phyloP scores from a whole-genome alignment of 1,140 invertebrate species.

The Ceratosolen solmsi region DNA sequence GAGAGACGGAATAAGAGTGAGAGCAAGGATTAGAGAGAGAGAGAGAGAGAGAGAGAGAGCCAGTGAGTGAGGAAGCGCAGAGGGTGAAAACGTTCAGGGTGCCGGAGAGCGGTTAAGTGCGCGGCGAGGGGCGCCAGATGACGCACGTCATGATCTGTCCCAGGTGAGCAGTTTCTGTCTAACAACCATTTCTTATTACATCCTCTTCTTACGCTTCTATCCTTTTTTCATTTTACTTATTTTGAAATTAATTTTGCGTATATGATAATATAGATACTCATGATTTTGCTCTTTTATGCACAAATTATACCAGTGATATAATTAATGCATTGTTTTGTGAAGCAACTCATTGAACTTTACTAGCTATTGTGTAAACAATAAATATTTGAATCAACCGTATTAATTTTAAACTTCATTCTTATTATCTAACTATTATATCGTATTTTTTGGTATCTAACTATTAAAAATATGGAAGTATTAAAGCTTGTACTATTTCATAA shows the following conservation, averaged over 20 bases:
- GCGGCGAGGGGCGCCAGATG: constrained; percentile 71
- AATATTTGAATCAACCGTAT: too few species aligned
- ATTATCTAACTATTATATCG: too few species aligned
- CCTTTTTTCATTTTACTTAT: constrained; percentile 14
- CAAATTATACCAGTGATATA: too few species aligned
- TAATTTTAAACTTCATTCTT: too few species aligned
- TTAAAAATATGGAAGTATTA: too few species aligned
- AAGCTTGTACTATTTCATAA: too few species aligned
- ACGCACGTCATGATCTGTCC: constrained; percentile 70
- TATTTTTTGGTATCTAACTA: too few species aligned
- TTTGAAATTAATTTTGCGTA: neutral
- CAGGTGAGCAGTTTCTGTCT: constrained; percentile 65
- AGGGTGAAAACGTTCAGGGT: constrained; percentile 28
- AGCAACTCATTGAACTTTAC: too few species aligned
- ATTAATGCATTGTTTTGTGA: too few species aligned
- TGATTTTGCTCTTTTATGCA: too few species aligned
- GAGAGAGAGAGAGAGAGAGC: neutral
- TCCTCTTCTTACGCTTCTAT: constrained; percentile 37
- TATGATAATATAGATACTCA: too few species aligned
- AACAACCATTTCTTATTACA: neutral
- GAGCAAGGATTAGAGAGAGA: constrained; percentile 26
- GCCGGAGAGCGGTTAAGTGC: constrained; percentile 62
- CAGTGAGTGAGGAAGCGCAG: neutral
- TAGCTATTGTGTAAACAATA: too few species aligned
- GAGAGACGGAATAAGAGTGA: constrained; percentile 1